phyloP scores from a whole-genome alignment of 2,113 vertebrate species.

The Gracilinanus agilis region DNA sequence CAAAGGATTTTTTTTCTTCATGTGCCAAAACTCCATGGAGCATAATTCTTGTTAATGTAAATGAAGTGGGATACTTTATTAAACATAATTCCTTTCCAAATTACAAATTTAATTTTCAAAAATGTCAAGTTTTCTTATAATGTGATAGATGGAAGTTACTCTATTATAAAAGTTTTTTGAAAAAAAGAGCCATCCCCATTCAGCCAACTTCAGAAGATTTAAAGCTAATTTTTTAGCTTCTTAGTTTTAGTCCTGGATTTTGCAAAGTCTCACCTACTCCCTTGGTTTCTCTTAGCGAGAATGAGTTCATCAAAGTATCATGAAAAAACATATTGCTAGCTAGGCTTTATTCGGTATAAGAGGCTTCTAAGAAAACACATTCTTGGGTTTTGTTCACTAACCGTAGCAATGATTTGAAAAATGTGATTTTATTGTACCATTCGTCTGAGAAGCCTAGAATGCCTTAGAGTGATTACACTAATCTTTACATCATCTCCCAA shows the following conservation, averaged over 20 bases:
- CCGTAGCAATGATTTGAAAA: conserved; percentile 19
- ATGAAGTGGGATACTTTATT: not conserved
- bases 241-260: conserved; percentile 16
- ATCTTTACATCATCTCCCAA: not conserved
- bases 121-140: conserved; percentile 19
- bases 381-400: conserved; percentile 33
- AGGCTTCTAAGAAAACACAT: conserved; percentile 54
- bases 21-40: not conserved
- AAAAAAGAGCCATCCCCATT: not conserved
- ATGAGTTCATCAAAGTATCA: conserved; percentile 17
- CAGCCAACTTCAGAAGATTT: conserved; percentile 14
- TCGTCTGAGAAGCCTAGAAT: not conserved
- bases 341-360: conserved; percentile 42
- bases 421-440: not conserved
- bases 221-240: not conserved
- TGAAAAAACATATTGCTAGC: not conserved
- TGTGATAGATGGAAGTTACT: not conserved
- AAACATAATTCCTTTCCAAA: conserved; percentile 11
- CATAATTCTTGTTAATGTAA: not conserved
- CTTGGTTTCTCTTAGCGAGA: not conserved
- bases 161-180: conserved; percentile 28
- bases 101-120: not conserved
- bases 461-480: not conserved
- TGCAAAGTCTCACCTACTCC: not conserved
- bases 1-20: not conserved